Evolutionary conservation across 2,113 vertebrate genomes (phyloP).

Genomic region (Cariama cristata): DNA sequence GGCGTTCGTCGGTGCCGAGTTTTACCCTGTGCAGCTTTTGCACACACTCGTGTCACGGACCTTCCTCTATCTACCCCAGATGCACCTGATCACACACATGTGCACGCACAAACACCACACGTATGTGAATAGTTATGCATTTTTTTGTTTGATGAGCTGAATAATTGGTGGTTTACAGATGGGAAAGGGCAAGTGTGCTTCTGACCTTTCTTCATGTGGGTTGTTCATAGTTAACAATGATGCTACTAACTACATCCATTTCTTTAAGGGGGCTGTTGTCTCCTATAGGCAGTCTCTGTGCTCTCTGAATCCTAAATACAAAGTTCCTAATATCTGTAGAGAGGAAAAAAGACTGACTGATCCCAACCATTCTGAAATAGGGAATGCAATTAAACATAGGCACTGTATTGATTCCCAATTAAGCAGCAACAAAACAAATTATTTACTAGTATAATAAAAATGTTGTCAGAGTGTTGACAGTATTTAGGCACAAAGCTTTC

Average conservation of each 20-base stretch:
- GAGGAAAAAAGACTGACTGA: neutral
- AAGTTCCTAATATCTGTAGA: neutral
- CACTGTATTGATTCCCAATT: conserved; percentile 15
- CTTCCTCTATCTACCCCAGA: rapidly evolving
- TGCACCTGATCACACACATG: neutral
- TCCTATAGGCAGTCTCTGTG: neutral
- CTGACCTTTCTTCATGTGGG: neutral
- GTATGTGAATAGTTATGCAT: neutral
- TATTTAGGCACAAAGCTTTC: neutral
- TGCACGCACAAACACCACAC: neutral
- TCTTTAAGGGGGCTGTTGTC: neutral
- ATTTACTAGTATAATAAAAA: conserved; percentile 9
- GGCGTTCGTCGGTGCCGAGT: rapidly evolving
- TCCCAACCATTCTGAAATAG: neutral
- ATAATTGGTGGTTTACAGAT: neutral
- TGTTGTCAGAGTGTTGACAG: neutral
- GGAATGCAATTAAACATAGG: neutral
- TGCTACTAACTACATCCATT: neutral
- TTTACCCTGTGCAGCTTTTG: rapidly evolving
- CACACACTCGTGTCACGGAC: rapidly evolving
- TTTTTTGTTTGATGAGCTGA: neutral
- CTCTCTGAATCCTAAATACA: neutral
- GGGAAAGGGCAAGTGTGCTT: neutral
- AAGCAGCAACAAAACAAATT: conserved; percentile 9
- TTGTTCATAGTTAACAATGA: neutral